Conservation (phyloP, 2,888 invertebrate species). For the Tortrix viridana region DNA sequence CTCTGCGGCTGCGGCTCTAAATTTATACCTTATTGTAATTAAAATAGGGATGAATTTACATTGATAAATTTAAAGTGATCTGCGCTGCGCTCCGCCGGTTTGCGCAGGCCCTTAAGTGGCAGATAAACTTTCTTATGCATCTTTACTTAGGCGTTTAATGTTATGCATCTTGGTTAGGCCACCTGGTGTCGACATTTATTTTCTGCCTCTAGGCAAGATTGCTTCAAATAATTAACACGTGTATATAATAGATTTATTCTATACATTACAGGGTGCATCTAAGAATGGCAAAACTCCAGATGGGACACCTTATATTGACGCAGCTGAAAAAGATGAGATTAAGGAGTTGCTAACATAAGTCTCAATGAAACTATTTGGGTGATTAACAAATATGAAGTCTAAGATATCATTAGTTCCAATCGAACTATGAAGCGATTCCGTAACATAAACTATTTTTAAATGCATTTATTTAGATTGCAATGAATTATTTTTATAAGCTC, state of each 20-base stretch:
- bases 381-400: slow-evolving; percentile 57
- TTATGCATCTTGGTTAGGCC: too few species aligned
- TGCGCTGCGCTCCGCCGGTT: too few species aligned
- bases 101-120: too few species aligned
- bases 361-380: slow-evolving; percentile 41
- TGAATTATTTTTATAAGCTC: slow-evolving; percentile 80
- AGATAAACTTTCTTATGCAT: too few species aligned
- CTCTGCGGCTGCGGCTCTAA: too few species aligned
- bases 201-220: slow-evolving; percentile 24
- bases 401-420: slow-evolving; percentile 57
- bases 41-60: too few species aligned
- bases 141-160: too few species aligned
- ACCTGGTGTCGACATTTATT: slow-evolving; percentile 38
- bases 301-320: slow-evolving; percentile 93
- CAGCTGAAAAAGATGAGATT: slow-evolving; percentile 96
- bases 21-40: too few species aligned
- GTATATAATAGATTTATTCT: too few species aligned
- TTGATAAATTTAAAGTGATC: too few species aligned
- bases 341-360: slow-evolving; percentile 87
- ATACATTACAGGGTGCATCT: slow-evolving; percentile 88
- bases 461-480: slow-evolving; percentile 80
- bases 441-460: slow-evolving; percentile 76
- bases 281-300: slow-evolving; percentile 94
- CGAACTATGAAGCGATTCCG: slow-evolving; percentile 56
- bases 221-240: too few species aligned